Evolutionary conservation across 2,888 invertebrate genomes (phyloP), one percentile per base, ranked within the genome.

Genomic region (Alloscopus bannaensis): DNA sequence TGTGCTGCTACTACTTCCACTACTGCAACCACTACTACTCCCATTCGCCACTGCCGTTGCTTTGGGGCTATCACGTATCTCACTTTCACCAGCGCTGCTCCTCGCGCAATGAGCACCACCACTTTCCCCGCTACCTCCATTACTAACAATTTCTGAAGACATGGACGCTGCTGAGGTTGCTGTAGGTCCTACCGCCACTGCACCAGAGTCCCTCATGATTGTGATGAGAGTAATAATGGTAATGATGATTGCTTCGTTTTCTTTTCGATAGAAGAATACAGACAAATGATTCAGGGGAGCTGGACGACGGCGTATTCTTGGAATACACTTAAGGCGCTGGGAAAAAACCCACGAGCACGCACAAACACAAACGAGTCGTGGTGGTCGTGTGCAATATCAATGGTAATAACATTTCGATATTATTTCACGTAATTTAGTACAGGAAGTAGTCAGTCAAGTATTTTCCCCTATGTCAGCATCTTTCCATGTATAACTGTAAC

Each of bases 401-500:
- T 6, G 3, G 22, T 22, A 60, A 60, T 60, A 40, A 20, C 60
- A 60, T 60, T 22, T 60, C 60, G 40, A 60, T 60, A 60, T 59
- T 59, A 68, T 55, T 55, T 36, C 70, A 70, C 31, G 60, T 60
- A 70, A 70, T 70, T 70, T 70, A 47, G 22, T 70, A 55, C 36
- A 42, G 59, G 28, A 57, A 57, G n/a, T n/a, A 52, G 22, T 52
- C 24, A 28, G 8, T 57, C 57, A 28, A n/a, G 57, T 57, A 13
- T 20, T 57, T n/a, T 57, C 29, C 22, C 3, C 28, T n/a, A 4
- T 22, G 57, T 57, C 57, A 57, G 57, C 57, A 57, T 28, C 57
- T 57, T 57, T 4, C n/a, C n/a, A n/a, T n/a, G n/a, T n/a, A n/a
- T n/a, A n/a, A n/a, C n/a, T n/a, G n/a, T n/a, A n/a, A n/a, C n/a